phyloP scores from a whole-genome alignment of 2,888 invertebrate genomes.

The Entomobrya multifasciata region DNA sequence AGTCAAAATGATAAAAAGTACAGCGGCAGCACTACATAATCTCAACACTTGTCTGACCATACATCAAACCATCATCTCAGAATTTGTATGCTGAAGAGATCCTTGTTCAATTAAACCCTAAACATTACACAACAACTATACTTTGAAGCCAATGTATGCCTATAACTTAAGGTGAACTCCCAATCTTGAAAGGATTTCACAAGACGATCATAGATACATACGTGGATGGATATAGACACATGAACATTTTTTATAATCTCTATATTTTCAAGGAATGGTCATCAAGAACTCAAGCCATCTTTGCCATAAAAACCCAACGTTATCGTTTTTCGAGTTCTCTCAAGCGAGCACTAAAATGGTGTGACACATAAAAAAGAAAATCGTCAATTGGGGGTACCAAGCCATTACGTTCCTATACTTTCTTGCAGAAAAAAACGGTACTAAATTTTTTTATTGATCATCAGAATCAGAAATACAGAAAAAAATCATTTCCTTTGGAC shows the following conservation, averaged over 20 bases:
- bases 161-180: too few species aligned
- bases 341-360: constrained; percentile 27
- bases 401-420: background rate
- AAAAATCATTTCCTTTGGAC: constrained; percentile 10
- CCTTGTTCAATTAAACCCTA: too few species aligned
- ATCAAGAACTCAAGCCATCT: constrained; percentile 39
- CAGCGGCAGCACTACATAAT: background rate
- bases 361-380: constrained; percentile 10
- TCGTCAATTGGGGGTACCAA: background rate
- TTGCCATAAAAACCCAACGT: constrained; percentile 25
- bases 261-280: constrained; percentile 17
- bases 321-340: constrained; percentile 36
- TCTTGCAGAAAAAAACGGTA: constrained; percentile 6
- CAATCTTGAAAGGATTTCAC: too few species aligned
- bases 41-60: constrained; percentile 14
- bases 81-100: too few species aligned
- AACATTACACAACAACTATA: too few species aligned
- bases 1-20: background rate
- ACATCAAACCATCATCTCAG: background rate
- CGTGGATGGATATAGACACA: too few species aligned
- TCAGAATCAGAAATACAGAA: background rate
- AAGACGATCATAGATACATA: too few species aligned
- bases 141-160: too few species aligned
- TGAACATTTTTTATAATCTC: too few species aligned
- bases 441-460: constrained; percentile 39